Percentiles rank a stretch among this genome's conserved stretches.
Evolutionary conservation across 1,140 invertebrate genomes (phyloP).

Genomic region (Atta texana): DNA sequence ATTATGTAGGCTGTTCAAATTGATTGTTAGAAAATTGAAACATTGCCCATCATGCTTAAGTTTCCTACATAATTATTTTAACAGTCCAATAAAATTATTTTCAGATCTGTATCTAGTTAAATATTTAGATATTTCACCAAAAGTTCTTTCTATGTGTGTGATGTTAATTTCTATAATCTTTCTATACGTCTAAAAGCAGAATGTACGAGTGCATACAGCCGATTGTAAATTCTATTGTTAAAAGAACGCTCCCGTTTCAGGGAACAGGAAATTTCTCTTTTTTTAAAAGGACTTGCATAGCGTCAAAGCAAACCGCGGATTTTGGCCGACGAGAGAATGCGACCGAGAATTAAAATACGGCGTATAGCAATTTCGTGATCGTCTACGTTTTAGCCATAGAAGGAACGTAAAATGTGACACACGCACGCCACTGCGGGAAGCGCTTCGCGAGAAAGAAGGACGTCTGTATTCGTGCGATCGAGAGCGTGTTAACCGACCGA

Average conservation of each 20-base stretch:
- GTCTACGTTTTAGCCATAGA: slow-evolving; percentile 21
- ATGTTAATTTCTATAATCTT: too few relatives aligned
- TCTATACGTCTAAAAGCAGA: not conserved
- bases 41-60: too few relatives aligned
- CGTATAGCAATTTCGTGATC: slow-evolving; percentile 17
- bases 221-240: not conserved
- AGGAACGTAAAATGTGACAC: slow-evolving; percentile 43
- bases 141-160: too few relatives aligned
- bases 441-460: slow-evolving; percentile 29
- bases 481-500: slow-evolving; percentile 43
- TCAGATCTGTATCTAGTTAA: too few relatives aligned
- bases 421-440: not conserved
- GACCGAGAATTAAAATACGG: slow-evolving; percentile 7
- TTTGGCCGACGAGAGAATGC: slow-evolving; percentile 4
- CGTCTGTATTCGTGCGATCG: slow-evolving; percentile 37
- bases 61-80: too few relatives aligned
- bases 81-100: too few relatives aligned
- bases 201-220: not conserved
- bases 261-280: not conserved
- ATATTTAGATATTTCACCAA: too few relatives aligned
- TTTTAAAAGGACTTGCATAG: not conserved
- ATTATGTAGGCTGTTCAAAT: too few relatives aligned
- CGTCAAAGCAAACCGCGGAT: not conserved
- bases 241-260: not conserved
- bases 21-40: too few relatives aligned